Evolutionary conservation across 2,888 invertebrate species (phyloP).

Genomic region (Blomia tropicalis): DNA sequence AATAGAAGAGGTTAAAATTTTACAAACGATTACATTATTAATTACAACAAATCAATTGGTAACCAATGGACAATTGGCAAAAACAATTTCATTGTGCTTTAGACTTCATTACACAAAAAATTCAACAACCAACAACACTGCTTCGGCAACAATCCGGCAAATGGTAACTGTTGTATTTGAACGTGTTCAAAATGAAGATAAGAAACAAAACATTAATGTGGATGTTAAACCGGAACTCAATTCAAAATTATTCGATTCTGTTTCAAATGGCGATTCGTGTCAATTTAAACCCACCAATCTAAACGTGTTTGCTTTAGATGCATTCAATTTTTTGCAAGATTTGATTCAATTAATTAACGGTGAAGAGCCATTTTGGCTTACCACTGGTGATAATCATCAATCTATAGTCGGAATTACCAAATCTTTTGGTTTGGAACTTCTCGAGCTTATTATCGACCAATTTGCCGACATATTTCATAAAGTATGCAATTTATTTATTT

Average conservation of each 20-base stretch:
- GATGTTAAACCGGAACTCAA: neutral
- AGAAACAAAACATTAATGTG: constrained; percentile 23
- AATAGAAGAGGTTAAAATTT: constrained; percentile 81
- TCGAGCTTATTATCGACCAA: constrained; percentile 74
- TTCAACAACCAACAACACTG: constrained; percentile 85
- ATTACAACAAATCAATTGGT: constrained; percentile 89
- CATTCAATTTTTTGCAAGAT: constrained; percentile 83
- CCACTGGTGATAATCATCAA: constrained; percentile 39
- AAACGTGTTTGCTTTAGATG: constrained; percentile 72
- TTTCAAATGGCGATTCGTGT: neutral
- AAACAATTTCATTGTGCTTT: constrained; percentile 85
- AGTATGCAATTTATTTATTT: constrained; percentile 44
- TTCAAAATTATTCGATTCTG: neutral
- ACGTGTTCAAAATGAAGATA: constrained; percentile 42
- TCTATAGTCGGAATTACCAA: constrained; percentile 89
- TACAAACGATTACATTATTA: constrained; percentile 83
- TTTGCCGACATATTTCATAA: constrained; percentile 39
- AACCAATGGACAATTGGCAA: constrained; percentile 80
- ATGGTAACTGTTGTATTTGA: constrained; percentile 81
- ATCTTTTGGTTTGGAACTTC: constrained; percentile 82
- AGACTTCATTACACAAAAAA: constrained; percentile 89
- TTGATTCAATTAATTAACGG: constrained; percentile 89
- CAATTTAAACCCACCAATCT: neutral
- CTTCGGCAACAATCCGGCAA: constrained; percentile 91
- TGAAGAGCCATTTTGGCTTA: constrained; percentile 85